Conservation (phyloP, 1,140 invertebrate species). For the Drosophila kikkawai region DNA sequence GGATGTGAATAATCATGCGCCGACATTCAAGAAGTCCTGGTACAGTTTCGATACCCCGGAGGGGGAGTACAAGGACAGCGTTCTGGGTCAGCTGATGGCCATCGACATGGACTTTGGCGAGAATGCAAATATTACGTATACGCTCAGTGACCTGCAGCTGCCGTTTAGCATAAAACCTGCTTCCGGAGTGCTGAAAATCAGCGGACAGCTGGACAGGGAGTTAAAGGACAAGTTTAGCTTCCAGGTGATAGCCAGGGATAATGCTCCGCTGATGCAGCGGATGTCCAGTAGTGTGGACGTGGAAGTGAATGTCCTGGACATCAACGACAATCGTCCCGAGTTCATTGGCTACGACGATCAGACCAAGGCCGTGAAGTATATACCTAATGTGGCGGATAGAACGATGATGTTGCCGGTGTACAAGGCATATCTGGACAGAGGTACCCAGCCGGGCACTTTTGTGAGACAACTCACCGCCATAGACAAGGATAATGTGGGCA, state of each 20-base stretch:
- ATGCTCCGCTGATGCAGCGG: constrained; percentile 87
- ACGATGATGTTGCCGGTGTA: constrained; percentile 87
- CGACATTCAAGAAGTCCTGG: constrained; percentile 92
- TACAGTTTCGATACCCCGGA: constrained; percentile 94
- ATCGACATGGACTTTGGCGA: constrained; percentile 91
- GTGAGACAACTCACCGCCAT: constrained; percentile 92
- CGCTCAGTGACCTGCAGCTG: constrained; percentile 88
- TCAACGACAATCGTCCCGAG: constrained; percentile 91
- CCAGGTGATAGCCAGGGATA: constrained; percentile 91
- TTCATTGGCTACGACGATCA: constrained; percentile 91
- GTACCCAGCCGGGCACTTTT: constrained; percentile 89
- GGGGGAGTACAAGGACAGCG: constrained; percentile 89
- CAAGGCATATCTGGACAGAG: constrained; percentile 89
- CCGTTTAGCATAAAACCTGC: constrained; percentile 91
- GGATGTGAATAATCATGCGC: constrained; percentile 95
- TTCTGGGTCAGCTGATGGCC: constrained; percentile 91
- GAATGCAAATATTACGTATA: constrained; percentile 92
- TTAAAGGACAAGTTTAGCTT: constrained; percentile 89
- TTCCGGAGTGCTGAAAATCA: constrained; percentile 91
- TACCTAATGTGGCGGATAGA: constrained; percentile 65
- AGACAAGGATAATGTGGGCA: constrained; percentile 93
- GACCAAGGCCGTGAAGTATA: constrained; percentile 68
- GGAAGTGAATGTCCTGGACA: constrained; percentile 91
- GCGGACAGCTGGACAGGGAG: constrained; percentile 93
- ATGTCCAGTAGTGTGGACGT: constrained; percentile 91